A percentile compares a stretch with the other conserved stretches of the same genome.
Evolutionary conservation across 2,113 vertebrate species (phyloP).

Genomic region (Bos indicus): DNA sequence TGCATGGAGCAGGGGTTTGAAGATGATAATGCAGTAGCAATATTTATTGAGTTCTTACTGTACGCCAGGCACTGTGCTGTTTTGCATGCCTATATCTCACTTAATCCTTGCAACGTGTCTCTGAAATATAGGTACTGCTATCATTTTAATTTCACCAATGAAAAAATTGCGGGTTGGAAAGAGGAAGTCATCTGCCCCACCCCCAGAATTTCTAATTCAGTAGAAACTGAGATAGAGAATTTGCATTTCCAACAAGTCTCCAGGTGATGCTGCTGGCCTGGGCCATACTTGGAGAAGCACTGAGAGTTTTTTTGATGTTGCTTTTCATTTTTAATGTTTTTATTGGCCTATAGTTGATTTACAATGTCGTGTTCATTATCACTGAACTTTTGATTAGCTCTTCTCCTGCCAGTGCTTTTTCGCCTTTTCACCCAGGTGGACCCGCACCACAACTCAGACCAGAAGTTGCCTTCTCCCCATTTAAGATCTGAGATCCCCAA

Average conservation of each 20-base stretch:
- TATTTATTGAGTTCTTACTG: not conserved
- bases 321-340: not conserved
- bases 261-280: not conserved
- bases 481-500: not conserved
- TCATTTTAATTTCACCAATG: too few relatives aligned
- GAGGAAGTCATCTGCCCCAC: not conserved
- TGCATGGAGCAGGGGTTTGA: not conserved
- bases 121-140: not conserved
- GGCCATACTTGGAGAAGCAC: not conserved
- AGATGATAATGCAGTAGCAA: not conserved
- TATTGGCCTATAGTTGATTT: not conserved
- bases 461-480: not conserved
- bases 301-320: not conserved
- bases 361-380: rapidly evolving
- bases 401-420: rapidly evolving
- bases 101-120: not conserved
- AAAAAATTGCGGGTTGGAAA: not conserved
- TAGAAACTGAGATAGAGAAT: not conserved
- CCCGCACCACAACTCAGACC: rapidly evolving
- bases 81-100: not conserved
- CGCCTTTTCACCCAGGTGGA: rapidly evolving
- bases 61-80: not conserved
- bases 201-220: not conserved
- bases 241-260: not conserved
- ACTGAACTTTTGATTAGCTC: not conserved